Evolutionary conservation across 2,888 invertebrate species (phyloP), one percentile per base, ranked within the genome.

Genomic region (Nematopogon swammerdamellus): DNA sequence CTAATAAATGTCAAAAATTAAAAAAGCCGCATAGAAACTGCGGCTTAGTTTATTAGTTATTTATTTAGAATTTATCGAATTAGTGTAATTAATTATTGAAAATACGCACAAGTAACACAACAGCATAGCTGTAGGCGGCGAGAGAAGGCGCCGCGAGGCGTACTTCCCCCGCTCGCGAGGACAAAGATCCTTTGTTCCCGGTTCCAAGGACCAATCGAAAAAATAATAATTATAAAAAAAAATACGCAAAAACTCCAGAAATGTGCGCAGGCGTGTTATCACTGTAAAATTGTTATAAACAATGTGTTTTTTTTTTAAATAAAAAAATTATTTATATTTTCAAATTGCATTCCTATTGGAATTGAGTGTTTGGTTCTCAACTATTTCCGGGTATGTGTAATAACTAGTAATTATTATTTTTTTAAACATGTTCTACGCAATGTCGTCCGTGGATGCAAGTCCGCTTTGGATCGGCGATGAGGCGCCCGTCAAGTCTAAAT

Each of bases 401-500:
- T 6, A 25, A 25, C 4, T 6, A 25, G n/a, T n/a, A n/a, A n/a
- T n/a, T n/a, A n/a, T n/a, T n/a, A n/a, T n/a, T n/a, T n/a, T n/a
- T 25, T 25, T 36, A 36, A 36, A 36, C 8, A 36, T 36, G 36
- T 14, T 36, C 11, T 36, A 14, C 14, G 36, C 36, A 36, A 36
- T 36, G 36, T 36, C 36, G 11, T 6, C 36, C 3, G 11, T 36
- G 11, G n/a, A 14, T 14, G 11, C 36, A 3, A 36, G 36, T 36
- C 36, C 36, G 8, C n/a, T 36, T 8, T 36, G 36, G 36, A 3
- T 36, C 6, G 36, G 36, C 3, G 36, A 36, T 3, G 11, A 36
- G 14, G 11, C 36, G 5, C n/a, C n/a, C n/a, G n/a, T n/a, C 25
- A 36, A 70, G 53, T 64, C 72, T 0, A 77, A 70, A 55, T 72